Evolutionary conservation across 2,113 vertebrate genomes (phyloP).

Genomic region (Pseudopodoces humilis): DNA sequence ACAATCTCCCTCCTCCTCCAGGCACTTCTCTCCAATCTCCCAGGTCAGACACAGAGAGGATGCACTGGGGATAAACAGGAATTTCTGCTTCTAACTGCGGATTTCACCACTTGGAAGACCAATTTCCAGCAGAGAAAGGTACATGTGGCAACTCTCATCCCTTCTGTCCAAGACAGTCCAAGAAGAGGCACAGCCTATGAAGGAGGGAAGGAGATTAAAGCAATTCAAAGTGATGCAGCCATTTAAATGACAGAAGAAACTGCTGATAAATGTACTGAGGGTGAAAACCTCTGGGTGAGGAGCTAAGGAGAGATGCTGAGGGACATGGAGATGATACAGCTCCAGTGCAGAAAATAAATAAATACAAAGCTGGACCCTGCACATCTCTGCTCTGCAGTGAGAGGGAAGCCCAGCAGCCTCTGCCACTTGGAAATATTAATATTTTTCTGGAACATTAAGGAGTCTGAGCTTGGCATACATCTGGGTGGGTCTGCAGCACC

Average conservation of each 20-base stretch:
- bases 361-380: neutral
- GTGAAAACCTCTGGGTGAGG: neutral
- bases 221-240: neutral
- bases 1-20: neutral
- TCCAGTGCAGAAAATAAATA: neutral
- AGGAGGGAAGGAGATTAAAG: neutral
- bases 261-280: neutral
- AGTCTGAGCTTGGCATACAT: neutral
- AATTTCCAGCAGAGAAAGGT: neutral
- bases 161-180: neutral
- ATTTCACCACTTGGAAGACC: neutral
- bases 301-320: neutral
- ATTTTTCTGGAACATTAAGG: neutral
- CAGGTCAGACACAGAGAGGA: too few relatives aligned
- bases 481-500: neutral
- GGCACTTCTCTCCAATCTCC: neutral
- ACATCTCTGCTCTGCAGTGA: neutral
- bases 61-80: neutral
- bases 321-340: neutral
- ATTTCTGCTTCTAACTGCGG: neutral
- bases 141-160: neutral
- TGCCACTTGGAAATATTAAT: neutral
- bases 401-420: neutral
- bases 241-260: neutral
- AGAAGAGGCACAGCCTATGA: neutral